These are phyloP conservation scores for Saturnia japonica DNA, from an alignment of 2,888 invertebrate genomes.

Conservation along the genomic window DNA sequence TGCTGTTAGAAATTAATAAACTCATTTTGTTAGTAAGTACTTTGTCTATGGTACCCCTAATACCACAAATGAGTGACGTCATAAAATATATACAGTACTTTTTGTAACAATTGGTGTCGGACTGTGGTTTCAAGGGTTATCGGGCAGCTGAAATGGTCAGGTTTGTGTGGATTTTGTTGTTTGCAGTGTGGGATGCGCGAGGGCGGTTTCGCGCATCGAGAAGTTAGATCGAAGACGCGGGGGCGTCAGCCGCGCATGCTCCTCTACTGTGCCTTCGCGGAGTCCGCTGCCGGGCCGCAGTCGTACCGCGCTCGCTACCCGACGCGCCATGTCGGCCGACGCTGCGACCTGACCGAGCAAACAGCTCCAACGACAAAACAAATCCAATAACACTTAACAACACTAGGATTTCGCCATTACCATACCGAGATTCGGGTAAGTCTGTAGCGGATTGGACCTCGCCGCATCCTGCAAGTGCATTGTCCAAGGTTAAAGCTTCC, in stretches of 20 bases:
- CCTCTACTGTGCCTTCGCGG: constrained; percentile 52
- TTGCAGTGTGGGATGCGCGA: constrained; percentile 72
- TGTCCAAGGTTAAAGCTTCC: constrained; percentile 56
- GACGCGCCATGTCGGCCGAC: constrained; percentile 73
- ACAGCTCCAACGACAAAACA: constrained; percentile 59
- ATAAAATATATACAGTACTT: constrained; percentile 35
- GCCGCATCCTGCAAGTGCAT: constrained; percentile 46
- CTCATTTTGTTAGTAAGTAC: constrained; percentile 9
- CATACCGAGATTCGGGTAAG: constrained; percentile 70
- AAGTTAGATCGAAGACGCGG: constrained; percentile 74
- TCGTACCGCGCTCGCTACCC: constrained; percentile 71
- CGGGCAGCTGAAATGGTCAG: constrained; percentile 56
- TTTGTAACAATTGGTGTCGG: constrained; percentile 41
- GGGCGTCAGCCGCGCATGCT: constrained; percentile 61
- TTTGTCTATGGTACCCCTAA: constrained; percentile 1
- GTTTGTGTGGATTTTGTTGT: constrained; percentile 70
- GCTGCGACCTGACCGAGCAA: constrained; percentile 73
- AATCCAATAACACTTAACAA: constrained; percentile 53
- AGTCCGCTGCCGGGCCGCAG: constrained; percentile 66
- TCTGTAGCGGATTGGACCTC: constrained; percentile 47
- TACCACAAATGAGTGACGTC: constrained; percentile 28
- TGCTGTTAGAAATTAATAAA: constrained; percentile 7
- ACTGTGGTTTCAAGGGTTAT: constrained; percentile 30
- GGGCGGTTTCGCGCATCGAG: constrained; percentile 58
- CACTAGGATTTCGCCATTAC: constrained; percentile 49